Evolutionary conservation across 1,140 invertebrate genomes (phyloP).

Genomic region (Leptinotarsa undecemlineata): DNA sequence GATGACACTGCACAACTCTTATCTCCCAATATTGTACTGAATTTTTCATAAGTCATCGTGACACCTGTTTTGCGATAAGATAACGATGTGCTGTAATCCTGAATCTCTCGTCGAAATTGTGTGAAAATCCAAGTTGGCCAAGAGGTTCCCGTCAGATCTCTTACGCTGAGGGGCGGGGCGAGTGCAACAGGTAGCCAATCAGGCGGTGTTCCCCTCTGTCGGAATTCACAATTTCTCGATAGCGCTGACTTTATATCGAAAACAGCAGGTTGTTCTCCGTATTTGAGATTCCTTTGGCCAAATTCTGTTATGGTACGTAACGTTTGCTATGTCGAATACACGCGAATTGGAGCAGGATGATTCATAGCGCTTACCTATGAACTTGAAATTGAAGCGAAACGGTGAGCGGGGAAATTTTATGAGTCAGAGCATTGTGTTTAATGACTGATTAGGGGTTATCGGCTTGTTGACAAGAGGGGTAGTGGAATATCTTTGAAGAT

Average conservation of each 20-base stretch:
- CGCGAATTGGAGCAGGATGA: conserved; percentile 20
- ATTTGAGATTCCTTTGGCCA: conserved; percentile 22
- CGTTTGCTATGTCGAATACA: not conserved
- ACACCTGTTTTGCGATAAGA: too few relatives aligned
- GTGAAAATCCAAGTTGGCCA: not conserved
- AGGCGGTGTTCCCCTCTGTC: conserved; percentile 30
- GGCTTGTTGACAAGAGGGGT: not conserved
- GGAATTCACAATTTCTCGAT: conserved; percentile 32
- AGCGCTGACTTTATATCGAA: conserved; percentile 28
- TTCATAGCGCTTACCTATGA: conserved; percentile 21
- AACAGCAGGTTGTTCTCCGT: conserved; percentile 27
- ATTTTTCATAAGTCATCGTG: too few relatives aligned
- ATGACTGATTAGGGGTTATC: not conserved
- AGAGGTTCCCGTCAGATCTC: conserved; percentile 2
- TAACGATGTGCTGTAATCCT: too few relatives aligned
- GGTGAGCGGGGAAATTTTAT: conserved; percentile 7
- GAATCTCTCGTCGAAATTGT: too few relatives aligned
- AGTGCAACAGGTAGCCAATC: conserved; percentile 48
- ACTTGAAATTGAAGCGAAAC: conserved; percentile 23
- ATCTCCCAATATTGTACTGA: not conserved
- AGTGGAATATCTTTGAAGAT: not conserved
- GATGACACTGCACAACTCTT: not conserved
- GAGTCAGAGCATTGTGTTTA: conserved; percentile 15
- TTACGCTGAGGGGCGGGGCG: conserved; percentile 33
- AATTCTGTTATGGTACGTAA: not conserved